Percentiles rank a stretch among this genome's conserved stretches.
Evolutionary conservation across 2,113 vertebrate genomes (phyloP).

Genomic region (Campylomormyrus tamandua): DNA sequence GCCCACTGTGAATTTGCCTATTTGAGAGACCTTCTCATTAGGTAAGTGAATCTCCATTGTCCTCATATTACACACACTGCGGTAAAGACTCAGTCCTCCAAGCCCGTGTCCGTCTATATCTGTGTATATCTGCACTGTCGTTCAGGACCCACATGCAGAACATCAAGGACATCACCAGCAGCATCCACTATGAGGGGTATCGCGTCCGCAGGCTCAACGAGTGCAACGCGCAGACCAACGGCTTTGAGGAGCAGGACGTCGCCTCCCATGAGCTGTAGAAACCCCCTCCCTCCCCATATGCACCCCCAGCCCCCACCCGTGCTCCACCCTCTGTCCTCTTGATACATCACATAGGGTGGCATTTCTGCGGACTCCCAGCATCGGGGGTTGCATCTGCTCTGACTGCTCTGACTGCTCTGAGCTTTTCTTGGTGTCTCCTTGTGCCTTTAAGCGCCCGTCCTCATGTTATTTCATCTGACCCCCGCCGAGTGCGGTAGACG

Average conservation of each 20-base stretch:
- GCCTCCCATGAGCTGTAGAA: constrained; percentile 80
- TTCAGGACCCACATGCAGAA: constrained; percentile 97
- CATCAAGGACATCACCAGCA: constrained; percentile 98
- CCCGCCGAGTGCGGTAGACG: background rate
- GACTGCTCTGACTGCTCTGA: background rate
- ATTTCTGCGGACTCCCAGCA: background rate
- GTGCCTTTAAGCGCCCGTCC: background rate
- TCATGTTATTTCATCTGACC: background rate
- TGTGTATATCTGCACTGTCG: background rate
- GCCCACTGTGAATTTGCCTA: constrained; percentile 97
- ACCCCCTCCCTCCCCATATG: background rate
- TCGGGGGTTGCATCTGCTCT: background rate
- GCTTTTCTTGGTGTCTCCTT: background rate
- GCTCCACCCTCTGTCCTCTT: background rate
- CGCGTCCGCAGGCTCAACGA: constrained; percentile 90
- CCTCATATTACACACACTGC: background rate
- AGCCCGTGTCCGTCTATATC: background rate
- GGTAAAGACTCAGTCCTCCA: background rate
- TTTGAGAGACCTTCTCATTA: constrained; percentile 94
- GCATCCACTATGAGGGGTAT: constrained; percentile 96
- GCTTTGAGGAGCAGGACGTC: constrained; percentile 70
- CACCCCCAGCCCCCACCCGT: background rate
- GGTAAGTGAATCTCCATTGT: constrained; percentile 54
- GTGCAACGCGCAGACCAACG: constrained; percentile 73
- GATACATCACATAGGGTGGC: background rate